Percentiles rank a stretch among this genome's conserved stretches.
phyloP scores from a whole-genome alignment of 2,113 vertebrate species.

The Herpailurus yagouaroundi region DNA sequence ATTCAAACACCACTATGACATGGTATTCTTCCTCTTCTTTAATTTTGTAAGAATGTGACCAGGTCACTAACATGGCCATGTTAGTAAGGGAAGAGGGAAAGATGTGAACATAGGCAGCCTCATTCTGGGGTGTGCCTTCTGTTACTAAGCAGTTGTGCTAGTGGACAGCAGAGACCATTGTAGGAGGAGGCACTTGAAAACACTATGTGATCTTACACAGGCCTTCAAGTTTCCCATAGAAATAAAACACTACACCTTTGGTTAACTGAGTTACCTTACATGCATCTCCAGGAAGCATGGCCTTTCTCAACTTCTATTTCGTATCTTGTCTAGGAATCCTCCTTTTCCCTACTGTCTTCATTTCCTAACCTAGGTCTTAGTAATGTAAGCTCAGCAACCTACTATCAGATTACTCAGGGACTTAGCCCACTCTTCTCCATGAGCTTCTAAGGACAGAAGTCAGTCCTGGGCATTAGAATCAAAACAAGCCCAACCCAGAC shows the following conservation, averaged over 20 bases:
- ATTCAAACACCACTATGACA: not conserved
- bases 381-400: not conserved
- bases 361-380: slow-evolving; percentile 39
- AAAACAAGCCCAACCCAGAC: not conserved
- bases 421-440: not conserved
- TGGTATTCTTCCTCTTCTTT: not conserved
- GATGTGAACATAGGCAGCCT: not conserved
- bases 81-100: not conserved
- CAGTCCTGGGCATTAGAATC: not conserved
- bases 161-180: not conserved
- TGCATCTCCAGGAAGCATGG: not conserved
- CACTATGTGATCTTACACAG: not conserved
- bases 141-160: not conserved
- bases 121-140: not conserved
- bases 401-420: not conserved
- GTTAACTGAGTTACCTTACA: not conserved
- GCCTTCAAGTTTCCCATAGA: not conserved
- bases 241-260: not conserved
- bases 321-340: not conserved
- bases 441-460: not conserved
- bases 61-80: not conserved
- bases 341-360: not conserved
- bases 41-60: not conserved
- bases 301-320: slow-evolving; percentile 16
- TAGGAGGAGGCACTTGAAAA: not conserved